Base-by-base conservation (phyloP, 1,140 invertebrate genomes). In the Physella acuta region DNA sequence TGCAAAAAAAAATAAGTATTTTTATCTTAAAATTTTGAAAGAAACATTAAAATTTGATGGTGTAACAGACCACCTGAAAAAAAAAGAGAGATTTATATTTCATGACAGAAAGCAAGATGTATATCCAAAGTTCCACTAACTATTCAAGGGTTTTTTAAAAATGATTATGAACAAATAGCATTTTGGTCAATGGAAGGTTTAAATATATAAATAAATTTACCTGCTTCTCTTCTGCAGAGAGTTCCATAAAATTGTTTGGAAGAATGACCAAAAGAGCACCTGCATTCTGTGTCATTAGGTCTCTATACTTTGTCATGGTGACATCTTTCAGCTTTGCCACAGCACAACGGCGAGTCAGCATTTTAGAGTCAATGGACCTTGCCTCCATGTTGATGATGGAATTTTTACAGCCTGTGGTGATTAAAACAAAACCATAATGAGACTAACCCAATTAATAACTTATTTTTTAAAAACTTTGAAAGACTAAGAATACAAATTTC, bases 321-420 rank as follows among this genome's bases (percentile, higher is more conserved):
- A 97, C 85, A 78, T 95, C 91, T 75, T 92, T 88, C 30, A 93
- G 82, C 78, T 90, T 90, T 0, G 91, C 88, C 31, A 97, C 88
- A 3, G 97, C 90, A 86, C 95, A 95, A 80, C 95, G 92, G 53
- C 94, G 90, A 16, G 92, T 91, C 24, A 94, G 91, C 75, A 90
- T 91, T 89, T 92, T 93, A n/a, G 91, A 90, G 68, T 90, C 90
- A 26, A 97, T 78, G 1, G 94, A 92, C 71, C 93, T 89, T 24
- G 93, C 95, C 86, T 98, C 95, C 78, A 94, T 85, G 68, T 93
- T 95, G 69, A 96, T 88, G 28, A 89, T 85, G 49, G 92, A 88
- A 83, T 89, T 91, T 74, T 93, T 88, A 77, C 92, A 93, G 71
- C 94, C 94, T 95, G 74, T 8, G 26, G 31, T 28, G 39, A 33